Base-by-base conservation (phyloP, 2,888 invertebrate species). In the Cepaea hortensis region DNA sequence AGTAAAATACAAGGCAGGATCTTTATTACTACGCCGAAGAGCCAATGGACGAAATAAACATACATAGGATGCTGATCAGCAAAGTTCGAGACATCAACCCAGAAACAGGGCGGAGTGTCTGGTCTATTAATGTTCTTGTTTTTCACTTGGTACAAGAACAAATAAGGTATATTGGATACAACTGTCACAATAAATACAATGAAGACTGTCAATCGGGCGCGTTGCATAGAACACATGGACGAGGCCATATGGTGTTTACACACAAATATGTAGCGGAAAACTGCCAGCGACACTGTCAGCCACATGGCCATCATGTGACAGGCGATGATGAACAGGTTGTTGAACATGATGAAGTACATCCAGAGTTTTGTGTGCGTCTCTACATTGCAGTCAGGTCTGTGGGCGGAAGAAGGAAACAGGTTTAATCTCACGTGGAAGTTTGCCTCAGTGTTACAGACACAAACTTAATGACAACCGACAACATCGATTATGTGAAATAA, bases 11-110 rank as follows among this genome's bases (percentile, higher is more conserved):
- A 97, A 5, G 98, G 98, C 89, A 98, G 96, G 87, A 98, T 95
- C 95, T 98, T 98, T 91, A 98, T 97, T 89, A 98, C 96, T 15
- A 98, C 98, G 94, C 98, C 97, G 94, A 98, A 98, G 92, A 98
- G 96, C 96, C 97, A 97, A 95, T 98, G 97, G 92, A 97, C 98
- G 89, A 97, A 96, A 68, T 90, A 90, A 76, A 90, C 89, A 84
- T 91, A 92, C 50, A 89, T 90, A n/a, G 88, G 83, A 88, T 93
- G 89, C 50, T 89, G 48, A 13, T 81, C 23, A 9, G 92, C 91
- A 89, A 91, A 92, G 7, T 90, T 81, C 35, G 91, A 91, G 61
- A 90, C 88, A 3, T 86, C 87, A 75, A 93, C 92, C 92, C 92
- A 93, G 89, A 92, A 94, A 20, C 92, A 91, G 5, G 85, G 79